Percentiles rank a stretch among this genome's conserved stretches.
These are phyloP conservation scores for Watsonalla binaria DNA, from an alignment of 2,888 invertebrate species.

Conservation along the genomic window DNA sequence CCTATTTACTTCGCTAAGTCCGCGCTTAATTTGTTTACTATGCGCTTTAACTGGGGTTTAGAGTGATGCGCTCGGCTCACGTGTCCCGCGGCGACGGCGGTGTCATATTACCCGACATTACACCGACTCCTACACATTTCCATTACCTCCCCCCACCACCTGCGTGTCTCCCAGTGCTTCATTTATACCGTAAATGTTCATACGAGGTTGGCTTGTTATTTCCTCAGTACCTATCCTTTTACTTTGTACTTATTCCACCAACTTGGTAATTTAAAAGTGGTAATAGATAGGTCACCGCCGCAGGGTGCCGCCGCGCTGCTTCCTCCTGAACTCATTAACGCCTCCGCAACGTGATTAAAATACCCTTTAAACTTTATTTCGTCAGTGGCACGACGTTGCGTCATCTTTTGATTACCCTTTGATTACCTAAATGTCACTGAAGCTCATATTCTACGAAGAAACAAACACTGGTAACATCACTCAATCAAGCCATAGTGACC, in stretches of 20 bases:
- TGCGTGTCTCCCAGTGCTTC: no score
- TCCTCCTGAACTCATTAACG: conserved; percentile 26
- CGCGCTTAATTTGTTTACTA: background rate
- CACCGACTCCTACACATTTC: no score
- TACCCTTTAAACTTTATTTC: conserved; percentile 27
- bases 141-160: no score
- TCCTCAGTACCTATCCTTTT: no score
- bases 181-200: no score
- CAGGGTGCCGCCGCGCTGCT: conserved; percentile 4
- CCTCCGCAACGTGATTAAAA: conserved; percentile 23
- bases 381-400: conserved; percentile 13
- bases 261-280: conserved; percentile 1
- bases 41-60: background rate
- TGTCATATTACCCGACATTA: no score
- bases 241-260: background rate
- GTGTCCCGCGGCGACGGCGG: no score
- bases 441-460: background rate
- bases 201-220: no score
- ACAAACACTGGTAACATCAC: no score
- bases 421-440: no score
- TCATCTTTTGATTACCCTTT: background rate
- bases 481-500: no score
- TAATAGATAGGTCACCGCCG: no score
- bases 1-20: background rate
- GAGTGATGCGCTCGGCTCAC: background rate